Evolutionary conservation across 2,797 vertebrate species (phyloP), one percentile per base, ranked within the genome.

Genomic region (Morus bassanus): DNA sequence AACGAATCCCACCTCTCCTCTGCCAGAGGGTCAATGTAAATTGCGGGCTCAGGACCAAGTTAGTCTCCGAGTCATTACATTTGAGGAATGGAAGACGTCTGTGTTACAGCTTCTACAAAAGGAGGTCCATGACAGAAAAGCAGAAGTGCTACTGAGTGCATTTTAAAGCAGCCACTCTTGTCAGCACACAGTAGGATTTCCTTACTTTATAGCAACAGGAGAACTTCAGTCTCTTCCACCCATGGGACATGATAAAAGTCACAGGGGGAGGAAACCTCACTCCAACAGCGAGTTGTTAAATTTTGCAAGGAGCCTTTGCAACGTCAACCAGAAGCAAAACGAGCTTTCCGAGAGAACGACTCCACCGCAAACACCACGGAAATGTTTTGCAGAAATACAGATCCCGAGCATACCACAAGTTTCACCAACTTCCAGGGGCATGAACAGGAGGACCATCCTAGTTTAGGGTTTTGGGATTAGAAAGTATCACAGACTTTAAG

Each of bases 251-350:
- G 18, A 59, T 15, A 46, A 13, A 48, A 50, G 35, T n/a, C 35
- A 43, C 12, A 33, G 27, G 21, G 35, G 65, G 35, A 39, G n/a
- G 78, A 81, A 39, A 46, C 12, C 35, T 50, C 59, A 63, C 35
- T 13, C 35, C 46, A 21, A 33, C 56, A 23, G 56, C 33, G 21
- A 16, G 14, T 33, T 61, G 35, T 48, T 39, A 61, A 59, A 78
- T 63, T 64, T 54, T 84, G 85, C 80, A 70, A 88, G 92, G 83
- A 83, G 46, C 85, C 25, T 94, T 70, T 88, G 64, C 88, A 63
- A 92, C 68, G 77, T 85, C 91, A 21, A 92, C 70, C 13, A 1
- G 72, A 93, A 94, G 11, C 19, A 83, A 43, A 61, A 53, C 2
- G 16, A 61, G 86, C 86, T 94, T 48, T 59, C 85, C 65, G 81